These are phyloP conservation scores for Penaeus indicus DNA, from an alignment of 1,140 invertebrate genomes.

Conservation along the genomic window DNA sequence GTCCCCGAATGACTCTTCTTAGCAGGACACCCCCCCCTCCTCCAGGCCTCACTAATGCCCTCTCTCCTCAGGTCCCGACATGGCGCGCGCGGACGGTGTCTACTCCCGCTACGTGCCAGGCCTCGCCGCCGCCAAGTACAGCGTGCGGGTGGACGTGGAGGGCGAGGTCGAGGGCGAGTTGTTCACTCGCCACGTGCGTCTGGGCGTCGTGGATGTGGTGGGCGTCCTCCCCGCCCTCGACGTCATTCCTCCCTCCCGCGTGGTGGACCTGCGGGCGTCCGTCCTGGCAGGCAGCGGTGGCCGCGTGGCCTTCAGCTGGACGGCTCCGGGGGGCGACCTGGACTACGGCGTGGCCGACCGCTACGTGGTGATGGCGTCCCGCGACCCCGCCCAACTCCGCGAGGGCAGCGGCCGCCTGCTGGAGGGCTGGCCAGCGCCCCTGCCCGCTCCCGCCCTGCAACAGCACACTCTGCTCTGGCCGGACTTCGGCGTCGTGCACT, in stretches of 20 bases:
- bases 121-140: slow-evolving; percentile 63
- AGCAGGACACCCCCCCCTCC: background rate
- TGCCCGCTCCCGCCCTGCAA: slow-evolving; percentile 56
- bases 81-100: slow-evolving; percentile 77
- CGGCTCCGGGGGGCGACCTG: slow-evolving; percentile 68
- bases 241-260: slow-evolving; percentile 66
- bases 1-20: too few species aligned
- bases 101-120: slow-evolving; percentile 77
- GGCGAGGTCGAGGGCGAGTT: slow-evolving; percentile 51
- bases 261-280: slow-evolving; percentile 65
- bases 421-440: slow-evolving; percentile 57
- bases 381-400: slow-evolving; percentile 8
- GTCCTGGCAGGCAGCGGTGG: slow-evolving; percentile 51
- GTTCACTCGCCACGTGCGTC: slow-evolving; percentile 55
- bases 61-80: slow-evolving; percentile 75
- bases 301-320: slow-evolving; percentile 67
- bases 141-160: slow-evolving; percentile 55
- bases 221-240: slow-evolving; percentile 48
- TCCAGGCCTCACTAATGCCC: slow-evolving; percentile 26
- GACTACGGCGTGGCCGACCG: slow-evolving; percentile 67
- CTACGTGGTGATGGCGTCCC: slow-evolving; percentile 61
- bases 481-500: slow-evolving; percentile 66
- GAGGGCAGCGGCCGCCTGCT: slow-evolving; percentile 40
- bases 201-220: slow-evolving; percentile 60
- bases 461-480: slow-evolving; percentile 62